Base-by-base conservation (phyloP, 2,888 invertebrate species). In the Spilosoma lubricipeda region DNA sequence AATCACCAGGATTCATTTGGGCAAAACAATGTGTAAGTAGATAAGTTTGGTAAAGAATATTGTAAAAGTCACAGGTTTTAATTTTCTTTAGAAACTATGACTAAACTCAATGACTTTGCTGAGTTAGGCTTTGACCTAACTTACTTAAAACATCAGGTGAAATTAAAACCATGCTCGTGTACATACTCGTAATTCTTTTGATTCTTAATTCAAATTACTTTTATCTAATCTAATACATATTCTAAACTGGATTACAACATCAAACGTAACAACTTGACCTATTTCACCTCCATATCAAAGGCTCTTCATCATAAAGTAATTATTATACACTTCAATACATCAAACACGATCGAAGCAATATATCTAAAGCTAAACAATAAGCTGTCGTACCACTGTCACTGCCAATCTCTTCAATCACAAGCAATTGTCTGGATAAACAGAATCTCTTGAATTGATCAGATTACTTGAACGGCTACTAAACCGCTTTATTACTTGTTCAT, bases 361-460 rank as follows among this genome's bases (percentile, higher is more conserved):
- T 70, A 70, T 74, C 67, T 67, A 65, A 63, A 74, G 80, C 67
- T 79, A 72, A 77, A 79, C 77, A 78, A 75, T 78, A 77, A 77
- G 79, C 78, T 77, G 70, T 68, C 42, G 77, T n/a, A 27, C 71
- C 39, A 56, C 48, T 64, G 65, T 56, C 69, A 77, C 67, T 79
- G 77, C 76, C 81, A 80, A 72, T 71, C 68, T 76, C 77, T 80
- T 81, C 87, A 82, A 85, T 85, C 86, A 82, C 64, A 71, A 67
- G 67, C 79, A 81, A 85, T 85, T 85, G 84, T 81, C 78, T 78
- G 76, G 71, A 77, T 78, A 78, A 71, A 77, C 80, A 48, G 67
- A 74, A 77, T 80, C 77, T 72, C 76, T 78, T 66, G 42, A 75
- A 77, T 82, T 80, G 82, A 83, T 82, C 74, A 76, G 75, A 80